Conservation (phyloP, 2,888 invertebrate species). For the Idaea biselata region DNA sequence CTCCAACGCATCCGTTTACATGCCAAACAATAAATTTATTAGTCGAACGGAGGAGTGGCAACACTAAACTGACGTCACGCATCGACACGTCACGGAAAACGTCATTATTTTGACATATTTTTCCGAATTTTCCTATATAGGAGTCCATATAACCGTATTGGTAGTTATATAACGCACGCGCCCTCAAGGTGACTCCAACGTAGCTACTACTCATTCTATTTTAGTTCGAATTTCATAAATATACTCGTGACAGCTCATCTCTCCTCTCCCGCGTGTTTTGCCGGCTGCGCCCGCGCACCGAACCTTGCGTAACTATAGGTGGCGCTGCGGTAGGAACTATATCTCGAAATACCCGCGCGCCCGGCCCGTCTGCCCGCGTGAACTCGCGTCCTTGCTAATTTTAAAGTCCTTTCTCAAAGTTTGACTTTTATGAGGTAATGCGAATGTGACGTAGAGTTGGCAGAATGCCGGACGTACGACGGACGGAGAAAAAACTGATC, state of each 20-base stretch:
- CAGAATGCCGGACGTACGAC: conserved; percentile 75
- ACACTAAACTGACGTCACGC: conserved; percentile 69
- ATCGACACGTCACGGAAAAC: conserved; percentile 65
- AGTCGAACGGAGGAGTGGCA: conserved; percentile 77
- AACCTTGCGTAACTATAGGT: conserved; percentile 65
- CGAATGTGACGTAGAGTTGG: conserved; percentile 71
- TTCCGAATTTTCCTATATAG: conserved; percentile 51
- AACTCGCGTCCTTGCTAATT: conserved; percentile 76
- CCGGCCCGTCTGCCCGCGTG: conserved; percentile 44
- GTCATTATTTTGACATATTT: conserved; percentile 66
- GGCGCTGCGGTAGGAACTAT: conserved; percentile 48
- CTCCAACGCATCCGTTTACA: conserved; percentile 80
- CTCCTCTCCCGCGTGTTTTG: conserved; percentile 73
- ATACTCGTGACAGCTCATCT: conserved; percentile 77
- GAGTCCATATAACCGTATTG: conserved; percentile 40
- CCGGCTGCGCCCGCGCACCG: conserved; percentile 44
- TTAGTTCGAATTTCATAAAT: conserved; percentile 80
- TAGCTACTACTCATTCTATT: conserved; percentile 76
- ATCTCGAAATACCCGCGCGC: conserved; percentile 22
- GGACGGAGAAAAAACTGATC: conserved; percentile 59
- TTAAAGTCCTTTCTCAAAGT: conserved; percentile 77
- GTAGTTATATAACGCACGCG: conserved; percentile 65
- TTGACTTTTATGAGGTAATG: conserved; percentile 75
- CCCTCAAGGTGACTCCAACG: conserved; percentile 77
- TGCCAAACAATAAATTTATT: conserved; percentile 82